phyloP scores from a whole-genome alignment of 2,888 invertebrate genomes.

The Cantharis flavilabris region DNA sequence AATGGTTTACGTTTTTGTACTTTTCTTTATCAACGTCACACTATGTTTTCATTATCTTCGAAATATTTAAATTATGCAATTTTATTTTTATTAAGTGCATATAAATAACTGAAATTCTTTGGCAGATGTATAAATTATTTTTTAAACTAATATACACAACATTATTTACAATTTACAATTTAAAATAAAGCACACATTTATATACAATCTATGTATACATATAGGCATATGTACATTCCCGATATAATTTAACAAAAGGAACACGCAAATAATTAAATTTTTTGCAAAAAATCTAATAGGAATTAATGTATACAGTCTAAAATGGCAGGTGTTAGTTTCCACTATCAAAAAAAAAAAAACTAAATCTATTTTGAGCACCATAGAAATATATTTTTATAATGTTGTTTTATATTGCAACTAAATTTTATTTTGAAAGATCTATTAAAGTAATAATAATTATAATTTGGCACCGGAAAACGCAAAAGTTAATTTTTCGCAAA shows the following conservation, averaged over 20 bases:
- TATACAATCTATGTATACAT: slow-evolving; percentile 26
- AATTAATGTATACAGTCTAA: slow-evolving; percentile 8
- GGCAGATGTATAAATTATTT: slow-evolving; percentile 29
- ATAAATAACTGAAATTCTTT: slow-evolving; percentile 30
- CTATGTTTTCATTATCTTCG: not conserved
- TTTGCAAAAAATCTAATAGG: not conserved
- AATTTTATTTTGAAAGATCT: slow-evolving; percentile 21
- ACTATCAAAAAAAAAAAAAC: slow-evolving; percentile 13
- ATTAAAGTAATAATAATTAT: not conserved
- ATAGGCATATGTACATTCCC: slow-evolving; percentile 29
- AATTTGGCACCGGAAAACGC: not conserved
- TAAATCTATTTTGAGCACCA: slow-evolving; percentile 30
- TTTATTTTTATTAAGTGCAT: slow-evolving; percentile 10
- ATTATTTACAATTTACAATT: slow-evolving; percentile 34
- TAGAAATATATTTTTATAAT: slow-evolving; percentile 16
- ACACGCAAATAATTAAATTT: slow-evolving; percentile 20
- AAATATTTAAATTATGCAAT: not conserved
- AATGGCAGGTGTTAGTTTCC: slow-evolving; percentile 20
- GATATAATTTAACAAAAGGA: slow-evolving; percentile 27
- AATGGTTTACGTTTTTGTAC: not conserved
- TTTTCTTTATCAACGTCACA: not conserved
- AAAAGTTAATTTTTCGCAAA: not conserved
- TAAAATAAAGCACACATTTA: slow-evolving; percentile 24
- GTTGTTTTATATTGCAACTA: slow-evolving; percentile 11
- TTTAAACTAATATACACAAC: slow-evolving; percentile 28